Percentiles rank a stretch among this genome's conserved stretches.
Evolutionary conservation across 1,140 invertebrate species (phyloP).

Genomic region (Apis mellifera): Amel_HAv3.1 CM009932.2:8384001-8384500

Average conservation of each 20-base stretch:
- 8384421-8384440: too few species aligned
- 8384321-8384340: too few species aligned
- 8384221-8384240: conserved; percentile 30
- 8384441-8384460: not conserved
- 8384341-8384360: too few species aligned
- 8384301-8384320: too few species aligned
- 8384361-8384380: not conserved
- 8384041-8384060: conserved; percentile 68
- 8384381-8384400: too few species aligned
- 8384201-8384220: conserved; percentile 28
- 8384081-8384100: conserved; percentile 65
- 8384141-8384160: conserved; percentile 17
- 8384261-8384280: not conserved
- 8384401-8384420: not conserved
- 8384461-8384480: not conserved
- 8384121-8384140: conserved; percentile 16
- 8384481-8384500: not conserved
- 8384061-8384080: conserved; percentile 67
- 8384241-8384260: not conserved
- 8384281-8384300: not conserved
- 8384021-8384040: conserved; percentile 19
- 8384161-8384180: not conserved
- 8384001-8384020: not conserved
- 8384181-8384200: conserved; percentile 56
- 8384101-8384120: conserved; percentile 60